Evolutionary conservation across 2,888 invertebrate species (phyloP), one percentile per base, ranked within the genome.

Genomic region (Lamproptera curius): DNA sequence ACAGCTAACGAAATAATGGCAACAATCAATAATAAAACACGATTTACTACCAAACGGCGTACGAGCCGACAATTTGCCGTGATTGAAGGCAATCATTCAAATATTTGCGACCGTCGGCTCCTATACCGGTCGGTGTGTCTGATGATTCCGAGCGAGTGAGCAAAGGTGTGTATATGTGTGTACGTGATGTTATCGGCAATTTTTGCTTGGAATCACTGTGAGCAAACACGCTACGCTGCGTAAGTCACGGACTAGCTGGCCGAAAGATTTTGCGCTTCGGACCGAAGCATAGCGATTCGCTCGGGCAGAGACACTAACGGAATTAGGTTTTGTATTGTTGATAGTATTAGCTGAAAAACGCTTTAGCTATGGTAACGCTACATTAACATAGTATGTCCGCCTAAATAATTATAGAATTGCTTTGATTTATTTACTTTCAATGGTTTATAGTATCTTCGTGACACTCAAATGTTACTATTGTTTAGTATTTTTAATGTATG

Each of bases 51-150:
- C 20, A 33, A 15, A 33, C 33, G 20, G 10, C 38, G 33, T 38
- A 31, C 38, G 33, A 42, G 37, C 38, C 33, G 5, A 17, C 39
- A 39, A 26, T 42, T 11, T 20, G 15, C 28, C 31, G 36, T 42
- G 31, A 31, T 59, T 66, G 59, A 60, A 65, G 61, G 70, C 70
- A 67, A 76, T 75, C 73, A 72, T 63, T 76, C 73, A 74, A 71
- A 77, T 73, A 76, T 78, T 79, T 74, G 70, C 70, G 51, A 44
- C 56, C 54, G 56, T 50, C 62, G 61, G 62, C 65, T 65, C 58
- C 55, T 55, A 54, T 65, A 65, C 48, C 62, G 59, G 52, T 65
- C 73, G 67, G 71, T 65, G 67, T 57, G 50, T 54, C 53, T 55
- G 58, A 60, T 59, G 56, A 56, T 61, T 61, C 57, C 61, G 57